phyloP scores from a whole-genome alignment of 2,797 vertebrate species.

The Pangasius mekongensis region DNA sequence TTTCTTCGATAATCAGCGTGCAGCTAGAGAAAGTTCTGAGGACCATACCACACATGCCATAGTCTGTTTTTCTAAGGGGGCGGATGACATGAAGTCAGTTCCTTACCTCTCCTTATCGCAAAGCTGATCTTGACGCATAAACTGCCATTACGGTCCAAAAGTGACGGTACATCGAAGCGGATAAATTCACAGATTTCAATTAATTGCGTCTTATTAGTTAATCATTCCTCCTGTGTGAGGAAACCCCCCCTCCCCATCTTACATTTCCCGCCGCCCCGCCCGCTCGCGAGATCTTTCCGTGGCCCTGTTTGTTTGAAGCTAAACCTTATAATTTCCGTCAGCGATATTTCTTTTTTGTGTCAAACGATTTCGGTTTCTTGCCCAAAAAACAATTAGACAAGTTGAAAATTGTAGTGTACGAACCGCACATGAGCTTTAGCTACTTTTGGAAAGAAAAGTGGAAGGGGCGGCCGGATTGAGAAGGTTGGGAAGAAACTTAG shows the following conservation, averaged over 20 bases:
- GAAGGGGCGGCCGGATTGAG: slow-evolving; percentile 49
- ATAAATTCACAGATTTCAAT: slow-evolving; percentile 15
- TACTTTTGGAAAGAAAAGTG: slow-evolving; percentile 29
- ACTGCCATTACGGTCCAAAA: slow-evolving; percentile 19
- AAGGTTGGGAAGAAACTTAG: slow-evolving; percentile 65
- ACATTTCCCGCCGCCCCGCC: slow-evolving; percentile 49
- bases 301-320: slow-evolving; percentile 18
- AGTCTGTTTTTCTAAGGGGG: slow-evolving; percentile 19
- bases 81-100: slow-evolving; percentile 31
- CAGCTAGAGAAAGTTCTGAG: slow-evolving; percentile 15
- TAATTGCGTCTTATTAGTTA: slow-evolving; percentile 37
- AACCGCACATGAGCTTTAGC: not conserved
- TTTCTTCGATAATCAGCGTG: not conserved
- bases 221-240: slow-evolving; percentile 44
- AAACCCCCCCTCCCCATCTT: slow-evolving; percentile 52
- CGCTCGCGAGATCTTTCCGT: slow-evolving; percentile 35
- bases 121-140: slow-evolving; percentile 43
- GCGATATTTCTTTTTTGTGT: not conserved
- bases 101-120: slow-evolving; percentile 55
- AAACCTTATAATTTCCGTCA: not conserved
- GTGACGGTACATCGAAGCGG: not conserved
- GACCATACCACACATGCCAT: slow-evolving; percentile 9
- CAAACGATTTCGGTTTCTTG: not conserved
- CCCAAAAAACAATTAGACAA: not conserved
- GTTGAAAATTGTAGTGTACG: not conserved